A percentile compares a stretch with the other conserved stretches of the same genome.
phyloP scores from a whole-genome alignment of 2,797 vertebrate genomes.

The Pangasius krempfi region DNA sequence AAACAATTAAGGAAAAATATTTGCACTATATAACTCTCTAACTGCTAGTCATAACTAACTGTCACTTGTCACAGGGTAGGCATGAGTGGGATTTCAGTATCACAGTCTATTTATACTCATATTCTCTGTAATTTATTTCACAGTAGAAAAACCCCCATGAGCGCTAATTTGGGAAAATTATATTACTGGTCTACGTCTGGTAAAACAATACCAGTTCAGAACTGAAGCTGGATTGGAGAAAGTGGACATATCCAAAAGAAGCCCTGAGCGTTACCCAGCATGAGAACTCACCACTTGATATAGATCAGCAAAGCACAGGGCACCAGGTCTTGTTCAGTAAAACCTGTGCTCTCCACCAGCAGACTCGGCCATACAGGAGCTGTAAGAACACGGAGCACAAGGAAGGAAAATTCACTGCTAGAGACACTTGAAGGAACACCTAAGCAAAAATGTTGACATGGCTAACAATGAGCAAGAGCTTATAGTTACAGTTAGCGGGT shows the following conservation, averaged over 20 bases:
- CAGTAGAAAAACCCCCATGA: background rate
- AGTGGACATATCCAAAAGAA: background rate
- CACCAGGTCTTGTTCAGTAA: constrained; percentile 84
- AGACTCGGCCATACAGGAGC: constrained; percentile 87
- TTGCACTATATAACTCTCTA: background rate
- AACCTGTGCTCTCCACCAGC: constrained; percentile 86
- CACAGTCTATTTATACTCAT: background rate
- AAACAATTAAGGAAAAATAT: background rate
- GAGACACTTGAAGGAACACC: background rate
- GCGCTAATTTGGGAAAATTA: background rate
- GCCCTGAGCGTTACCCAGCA: background rate
- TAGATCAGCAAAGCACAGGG: constrained; percentile 84
- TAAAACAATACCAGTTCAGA: background rate
- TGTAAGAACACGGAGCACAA: constrained; percentile 58
- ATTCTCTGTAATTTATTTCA: background rate
- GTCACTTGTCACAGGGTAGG: background rate
- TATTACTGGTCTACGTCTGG: background rate
- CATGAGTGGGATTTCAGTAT: background rate
- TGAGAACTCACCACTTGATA: constrained; percentile 86
- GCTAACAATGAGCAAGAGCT: background rate
- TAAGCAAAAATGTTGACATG: background rate
- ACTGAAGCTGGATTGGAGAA: background rate
- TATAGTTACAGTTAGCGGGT: background rate
- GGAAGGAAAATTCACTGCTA: background rate
- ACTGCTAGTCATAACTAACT: background rate